Percentiles rank a stretch among this genome's conserved stretches.
Evolutionary conservation across 2,113 vertebrate genomes (phyloP).

Genomic region (Dicentrarchus labrax): DNA sequence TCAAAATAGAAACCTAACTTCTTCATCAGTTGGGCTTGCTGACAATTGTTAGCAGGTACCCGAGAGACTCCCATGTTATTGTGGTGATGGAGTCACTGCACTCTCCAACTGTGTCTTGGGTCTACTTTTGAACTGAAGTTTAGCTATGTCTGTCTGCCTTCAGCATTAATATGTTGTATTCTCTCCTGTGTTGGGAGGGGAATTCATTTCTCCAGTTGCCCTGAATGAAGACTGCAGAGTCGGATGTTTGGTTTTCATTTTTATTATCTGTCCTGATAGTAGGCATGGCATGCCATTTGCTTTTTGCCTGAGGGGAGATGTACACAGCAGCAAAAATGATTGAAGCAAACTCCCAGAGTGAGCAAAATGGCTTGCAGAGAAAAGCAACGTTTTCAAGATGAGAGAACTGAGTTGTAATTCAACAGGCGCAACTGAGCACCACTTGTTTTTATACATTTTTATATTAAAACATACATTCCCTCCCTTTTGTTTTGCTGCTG

Average conservation of each 20-base stretch:
- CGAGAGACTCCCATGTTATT: constrained; percentile 17
- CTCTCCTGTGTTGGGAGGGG: neutral
- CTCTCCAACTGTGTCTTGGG: constrained; percentile 23
- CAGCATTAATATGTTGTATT: constrained; percentile 17
- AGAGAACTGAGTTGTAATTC: constrained; percentile 27
- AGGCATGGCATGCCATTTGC: constrained; percentile 44
- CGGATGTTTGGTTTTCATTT: constrained; percentile 56
- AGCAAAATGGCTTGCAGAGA: constrained; percentile 46
- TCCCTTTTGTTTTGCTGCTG: constrained; percentile 23
- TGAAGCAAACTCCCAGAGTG: constrained; percentile 50
- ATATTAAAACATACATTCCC: constrained; percentile 37
- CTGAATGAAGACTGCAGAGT: constrained; percentile 25
- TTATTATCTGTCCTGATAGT: constrained; percentile 49
- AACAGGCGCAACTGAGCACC: constrained; percentile 29
- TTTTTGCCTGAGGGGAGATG: constrained; percentile 44
- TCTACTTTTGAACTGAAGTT: constrained; percentile 25
- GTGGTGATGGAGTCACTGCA: constrained; percentile 20
- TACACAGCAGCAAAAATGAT: constrained; percentile 40
- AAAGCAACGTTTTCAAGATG: constrained; percentile 10
- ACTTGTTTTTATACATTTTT: constrained; percentile 14
- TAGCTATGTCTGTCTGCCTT: constrained; percentile 26
- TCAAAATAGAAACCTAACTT: constrained; percentile 17
- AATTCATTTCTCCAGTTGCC: constrained; percentile 26
- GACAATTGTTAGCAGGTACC: constrained; percentile 28
- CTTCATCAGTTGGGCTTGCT: constrained; percentile 8